Evolutionary conservation across 2,797 vertebrate species (phyloP).

Genomic region (Microctenopoma stevenorrisi): DNA sequence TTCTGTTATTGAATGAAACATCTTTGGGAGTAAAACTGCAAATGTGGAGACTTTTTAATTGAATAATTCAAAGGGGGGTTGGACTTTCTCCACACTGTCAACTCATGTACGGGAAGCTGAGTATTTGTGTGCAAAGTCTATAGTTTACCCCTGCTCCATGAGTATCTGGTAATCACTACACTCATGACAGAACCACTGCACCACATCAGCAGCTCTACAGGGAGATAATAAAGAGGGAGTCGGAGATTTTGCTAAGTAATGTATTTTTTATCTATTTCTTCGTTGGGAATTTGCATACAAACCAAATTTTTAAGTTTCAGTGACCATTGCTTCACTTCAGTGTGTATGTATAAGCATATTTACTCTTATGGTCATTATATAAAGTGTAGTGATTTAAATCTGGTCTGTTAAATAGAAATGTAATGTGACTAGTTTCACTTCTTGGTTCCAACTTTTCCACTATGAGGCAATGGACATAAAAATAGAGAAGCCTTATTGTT

Average conservation of each 20-base stretch:
- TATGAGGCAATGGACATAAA: neutral
- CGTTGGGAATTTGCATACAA: slow-evolving; percentile 9
- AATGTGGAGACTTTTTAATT: neutral
- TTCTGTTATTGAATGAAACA: neutral
- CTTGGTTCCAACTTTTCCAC: neutral
- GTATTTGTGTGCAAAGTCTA: slow-evolving; percentile 62
- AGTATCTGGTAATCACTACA: slow-evolving; percentile 10
- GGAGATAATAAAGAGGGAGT: slow-evolving; percentile 14
- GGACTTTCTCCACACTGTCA: slow-evolving; percentile 22
- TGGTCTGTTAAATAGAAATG: neutral
- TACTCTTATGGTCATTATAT: neutral
- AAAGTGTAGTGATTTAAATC: slow-evolving; percentile 4
- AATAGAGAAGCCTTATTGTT: neutral
- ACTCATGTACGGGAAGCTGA: slow-evolving; percentile 32
- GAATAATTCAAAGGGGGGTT: neutral
- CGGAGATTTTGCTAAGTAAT: slow-evolving; percentile 36
- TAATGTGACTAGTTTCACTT: neutral
- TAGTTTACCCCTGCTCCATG: slow-evolving; percentile 3
- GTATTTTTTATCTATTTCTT: neutral
- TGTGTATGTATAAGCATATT: no score
- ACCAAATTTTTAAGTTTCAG: neutral
- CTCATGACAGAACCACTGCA: slow-evolving; percentile 19
- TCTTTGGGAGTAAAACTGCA: neutral
- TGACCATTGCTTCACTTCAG: neutral
- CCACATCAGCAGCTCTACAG: neutral